A percentile compares a stretch with the other conserved stretches of the same genome.
Evolutionary conservation across 2,888 invertebrate species (phyloP).

Genomic region (Monopis laevigella): DNA sequence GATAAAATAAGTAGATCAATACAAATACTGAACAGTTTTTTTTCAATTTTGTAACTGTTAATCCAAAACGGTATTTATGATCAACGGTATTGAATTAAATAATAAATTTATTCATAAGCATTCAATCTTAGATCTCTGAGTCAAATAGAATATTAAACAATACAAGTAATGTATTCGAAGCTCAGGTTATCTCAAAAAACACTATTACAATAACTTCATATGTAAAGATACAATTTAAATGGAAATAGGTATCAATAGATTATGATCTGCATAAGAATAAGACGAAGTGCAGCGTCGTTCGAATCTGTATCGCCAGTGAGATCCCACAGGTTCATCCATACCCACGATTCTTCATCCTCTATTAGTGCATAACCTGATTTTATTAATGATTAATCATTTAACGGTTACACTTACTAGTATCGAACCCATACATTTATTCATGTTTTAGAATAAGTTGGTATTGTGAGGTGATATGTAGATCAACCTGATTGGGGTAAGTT

Average conservation of each 20-base stretch:
- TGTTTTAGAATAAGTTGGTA: no score
- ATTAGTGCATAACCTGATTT: slow-evolving; percentile 1
- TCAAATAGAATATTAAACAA: not conserved
- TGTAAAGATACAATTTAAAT: slow-evolving; percentile 13
- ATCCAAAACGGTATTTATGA: no score
- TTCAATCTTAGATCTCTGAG: not conserved
- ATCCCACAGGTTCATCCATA: slow-evolving; percentile 12
- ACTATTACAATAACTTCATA: slow-evolving; percentile 6
- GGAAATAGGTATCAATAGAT: slow-evolving; percentile 9
- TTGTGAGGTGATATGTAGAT: no score
- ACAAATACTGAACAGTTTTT: no score
- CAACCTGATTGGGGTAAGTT: no score
- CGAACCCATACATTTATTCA: no score
- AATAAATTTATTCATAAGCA: not conserved
- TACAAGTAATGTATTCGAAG: slow-evolving; percentile 6
- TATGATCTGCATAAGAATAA: slow-evolving; percentile 12
- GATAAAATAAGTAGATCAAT: no score
- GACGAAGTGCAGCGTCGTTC: slow-evolving; percentile 1
- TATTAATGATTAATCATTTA: slow-evolving; percentile 6
- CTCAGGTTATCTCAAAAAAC: slow-evolving; percentile 5
- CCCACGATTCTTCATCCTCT: slow-evolving; percentile 4
- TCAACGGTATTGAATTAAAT: no score
- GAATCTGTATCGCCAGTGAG: slow-evolving; percentile 7
- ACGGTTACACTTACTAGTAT: not conserved
- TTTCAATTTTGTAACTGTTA: no score